Conservation (phyloP, 2,888 invertebrate species). For the Acleris sparsana region DNA sequence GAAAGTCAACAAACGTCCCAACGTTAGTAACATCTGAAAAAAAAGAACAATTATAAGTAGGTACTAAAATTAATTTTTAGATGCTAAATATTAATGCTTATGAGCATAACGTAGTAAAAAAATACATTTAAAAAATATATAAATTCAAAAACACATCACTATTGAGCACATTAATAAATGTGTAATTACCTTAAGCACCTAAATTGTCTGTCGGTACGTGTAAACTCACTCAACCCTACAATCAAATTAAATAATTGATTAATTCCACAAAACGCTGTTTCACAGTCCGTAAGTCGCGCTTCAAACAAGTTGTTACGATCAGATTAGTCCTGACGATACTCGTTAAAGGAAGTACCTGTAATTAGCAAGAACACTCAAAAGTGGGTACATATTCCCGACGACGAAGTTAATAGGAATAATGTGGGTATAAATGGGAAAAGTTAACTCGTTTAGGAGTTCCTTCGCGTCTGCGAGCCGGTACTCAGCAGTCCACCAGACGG, state of each 20-base stretch:
- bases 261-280: constrained; percentile 20
- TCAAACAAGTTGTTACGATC: constrained; percentile 55
- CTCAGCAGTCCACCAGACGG: constrained; percentile 53
- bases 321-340: constrained; percentile 62
- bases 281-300: constrained; percentile 38
- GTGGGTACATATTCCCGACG: constrained; percentile 65
- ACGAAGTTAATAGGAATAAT: constrained; percentile 77
- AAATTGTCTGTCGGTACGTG: too few relatives aligned
- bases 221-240: neutral
- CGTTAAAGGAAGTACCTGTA: constrained; percentile 71
- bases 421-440: constrained; percentile 78
- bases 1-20: too few relatives aligned
- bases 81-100: too few relatives aligned
- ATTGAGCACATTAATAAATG: too few relatives aligned
- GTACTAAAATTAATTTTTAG: too few relatives aligned
- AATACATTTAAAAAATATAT: too few relatives aligned
- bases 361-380: constrained; percentile 66
- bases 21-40: too few relatives aligned
- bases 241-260: constrained; percentile 29
- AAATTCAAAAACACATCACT: too few relatives aligned
- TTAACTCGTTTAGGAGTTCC: constrained; percentile 71
- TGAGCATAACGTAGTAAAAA: too few relatives aligned
- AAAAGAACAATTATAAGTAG: too few relatives aligned
- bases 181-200: too few relatives aligned
- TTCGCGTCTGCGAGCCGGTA: constrained; percentile 54